Conservation (phyloP, 2,888 invertebrate species). For the Psylliodes chrysocephalus region DNA sequence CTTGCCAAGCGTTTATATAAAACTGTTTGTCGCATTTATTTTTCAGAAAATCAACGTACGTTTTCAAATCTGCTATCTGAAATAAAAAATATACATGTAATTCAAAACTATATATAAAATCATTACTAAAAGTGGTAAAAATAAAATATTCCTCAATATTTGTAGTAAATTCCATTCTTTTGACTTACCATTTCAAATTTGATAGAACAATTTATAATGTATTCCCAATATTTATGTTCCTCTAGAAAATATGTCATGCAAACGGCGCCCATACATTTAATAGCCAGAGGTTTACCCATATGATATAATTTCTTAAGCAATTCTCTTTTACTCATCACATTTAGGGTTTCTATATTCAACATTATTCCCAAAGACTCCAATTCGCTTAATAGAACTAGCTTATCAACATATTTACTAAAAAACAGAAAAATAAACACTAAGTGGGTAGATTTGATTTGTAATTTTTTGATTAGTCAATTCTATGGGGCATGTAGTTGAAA, state of each 20-base stretch:
- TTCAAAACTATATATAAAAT: too few relatives aligned
- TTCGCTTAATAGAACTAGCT: constrained; percentile 52
- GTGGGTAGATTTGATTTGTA: too few relatives aligned
- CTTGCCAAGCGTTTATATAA: constrained; percentile 57
- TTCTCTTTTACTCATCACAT: constrained; percentile 50
- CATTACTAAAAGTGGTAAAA: too few relatives aligned
- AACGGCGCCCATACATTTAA: constrained; percentile 55
- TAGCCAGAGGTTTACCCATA: constrained; percentile 42
- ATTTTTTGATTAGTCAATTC: too few relatives aligned
- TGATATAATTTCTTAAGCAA: constrained; percentile 53
- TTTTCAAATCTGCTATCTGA: constrained; percentile 52
- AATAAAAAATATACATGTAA: too few relatives aligned
- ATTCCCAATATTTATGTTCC: constrained; percentile 53
- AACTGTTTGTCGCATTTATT: constrained; percentile 50
- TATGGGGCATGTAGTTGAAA: too few relatives aligned
- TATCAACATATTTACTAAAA: constrained; percentile 55
- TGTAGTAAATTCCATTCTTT: too few relatives aligned
- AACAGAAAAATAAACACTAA: too few relatives aligned
- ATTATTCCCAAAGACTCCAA: constrained; percentile 53
- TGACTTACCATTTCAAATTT: constrained; percentile 54
- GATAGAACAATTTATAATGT: constrained; percentile 48
- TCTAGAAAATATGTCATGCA: constrained; percentile 54
- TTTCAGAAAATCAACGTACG: constrained; percentile 53
- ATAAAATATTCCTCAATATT: too few relatives aligned
- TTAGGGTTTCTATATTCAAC: constrained; percentile 48